phyloP scores from a whole-genome alignment of 2,797 vertebrate genomes.

The Odontamblyopus rebecca region DNA sequence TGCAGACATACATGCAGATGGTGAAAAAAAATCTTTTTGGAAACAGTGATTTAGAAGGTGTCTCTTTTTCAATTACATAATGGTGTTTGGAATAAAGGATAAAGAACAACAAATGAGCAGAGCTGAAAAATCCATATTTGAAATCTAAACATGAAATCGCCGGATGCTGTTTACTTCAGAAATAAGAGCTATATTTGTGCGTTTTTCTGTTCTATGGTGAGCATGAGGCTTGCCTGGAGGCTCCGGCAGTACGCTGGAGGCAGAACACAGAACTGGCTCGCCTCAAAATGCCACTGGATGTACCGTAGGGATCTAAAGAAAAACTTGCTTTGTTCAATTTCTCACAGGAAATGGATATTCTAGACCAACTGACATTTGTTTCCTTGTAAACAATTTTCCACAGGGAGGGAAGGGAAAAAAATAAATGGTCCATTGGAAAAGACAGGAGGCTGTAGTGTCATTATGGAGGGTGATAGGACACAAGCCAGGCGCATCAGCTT shows the following conservation, averaged over 20 bases:
- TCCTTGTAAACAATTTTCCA: conserved; percentile 2
- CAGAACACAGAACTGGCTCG: conserved; percentile 22
- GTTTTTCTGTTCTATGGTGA: not conserved
- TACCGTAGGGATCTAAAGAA: conserved; percentile 15
- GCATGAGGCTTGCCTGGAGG: conserved; percentile 11
- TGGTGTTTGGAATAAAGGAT: too few relatives aligned
- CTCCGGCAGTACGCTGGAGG: conserved; percentile 11
- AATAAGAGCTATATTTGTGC: not conserved
- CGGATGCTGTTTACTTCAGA: not conserved
- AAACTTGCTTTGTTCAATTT: conserved; percentile 4
- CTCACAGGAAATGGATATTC: not conserved
- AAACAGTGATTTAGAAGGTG: too few relatives aligned
- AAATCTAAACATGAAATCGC: too few relatives aligned
- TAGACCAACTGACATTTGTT: not conserved
- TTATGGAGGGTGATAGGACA: conserved; percentile 8
- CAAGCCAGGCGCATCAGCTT: conserved; percentile 15
- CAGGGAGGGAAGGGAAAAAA: not conserved
- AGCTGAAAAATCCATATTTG: too few relatives aligned
- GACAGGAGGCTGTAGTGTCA: conserved; percentile 7
- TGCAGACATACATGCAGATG: too few relatives aligned
- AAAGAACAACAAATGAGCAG: too few relatives aligned
- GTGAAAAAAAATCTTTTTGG: too few relatives aligned
- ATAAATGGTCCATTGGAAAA: conserved; percentile 3
- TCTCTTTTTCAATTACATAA: too few relatives aligned
- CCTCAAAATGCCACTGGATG: conserved; percentile 9